Conservation (phyloP, 2,797 vertebrate genomes). For the Acanthis flammea region DNA sequence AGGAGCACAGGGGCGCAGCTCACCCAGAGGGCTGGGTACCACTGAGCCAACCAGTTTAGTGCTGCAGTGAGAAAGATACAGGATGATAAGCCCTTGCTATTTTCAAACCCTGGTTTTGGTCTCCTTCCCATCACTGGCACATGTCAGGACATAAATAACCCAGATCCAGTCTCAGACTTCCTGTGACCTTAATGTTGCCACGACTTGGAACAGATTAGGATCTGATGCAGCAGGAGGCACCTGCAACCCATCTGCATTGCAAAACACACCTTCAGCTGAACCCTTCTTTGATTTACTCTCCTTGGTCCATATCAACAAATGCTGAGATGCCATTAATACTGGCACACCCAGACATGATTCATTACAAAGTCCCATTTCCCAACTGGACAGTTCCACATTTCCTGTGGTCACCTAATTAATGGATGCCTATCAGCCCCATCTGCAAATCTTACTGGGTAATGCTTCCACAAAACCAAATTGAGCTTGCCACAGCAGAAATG, state of each 20-base stretch:
- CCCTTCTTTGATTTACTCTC: slow-evolving; percentile 60
- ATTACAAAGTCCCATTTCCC: slow-evolving; percentile 53
- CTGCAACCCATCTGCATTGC: background rate
- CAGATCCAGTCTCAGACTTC: background rate
- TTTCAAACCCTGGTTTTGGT: background rate
- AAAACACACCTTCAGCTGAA: slow-evolving; percentile 30
- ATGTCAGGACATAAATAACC: background rate
- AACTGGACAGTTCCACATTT: slow-evolving; percentile 49
- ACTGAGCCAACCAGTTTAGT: background rate
- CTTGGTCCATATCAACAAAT: background rate
- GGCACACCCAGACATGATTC: slow-evolving; percentile 63
- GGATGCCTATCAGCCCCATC: slow-evolving; percentile 77
- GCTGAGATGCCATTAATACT: slow-evolving; percentile 43
- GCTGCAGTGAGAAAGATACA: background rate
- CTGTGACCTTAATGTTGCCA: background rate
- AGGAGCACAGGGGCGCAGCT: background rate
- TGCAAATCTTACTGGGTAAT: slow-evolving; percentile 72
- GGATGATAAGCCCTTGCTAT: background rate
- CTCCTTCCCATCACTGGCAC: background rate
- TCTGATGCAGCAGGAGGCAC: background rate
- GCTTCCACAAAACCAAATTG: slow-evolving; percentile 75
- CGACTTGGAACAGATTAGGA: background rate
- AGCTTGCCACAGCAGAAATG: slow-evolving; percentile 75
- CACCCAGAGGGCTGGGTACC: background rate
- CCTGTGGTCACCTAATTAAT: slow-evolving; percentile 77